Evolutionary conservation across 2,888 invertebrate genomes (phyloP), one percentile per base, ranked within the genome.

Genomic region (Drosophila anomalata): DNA sequence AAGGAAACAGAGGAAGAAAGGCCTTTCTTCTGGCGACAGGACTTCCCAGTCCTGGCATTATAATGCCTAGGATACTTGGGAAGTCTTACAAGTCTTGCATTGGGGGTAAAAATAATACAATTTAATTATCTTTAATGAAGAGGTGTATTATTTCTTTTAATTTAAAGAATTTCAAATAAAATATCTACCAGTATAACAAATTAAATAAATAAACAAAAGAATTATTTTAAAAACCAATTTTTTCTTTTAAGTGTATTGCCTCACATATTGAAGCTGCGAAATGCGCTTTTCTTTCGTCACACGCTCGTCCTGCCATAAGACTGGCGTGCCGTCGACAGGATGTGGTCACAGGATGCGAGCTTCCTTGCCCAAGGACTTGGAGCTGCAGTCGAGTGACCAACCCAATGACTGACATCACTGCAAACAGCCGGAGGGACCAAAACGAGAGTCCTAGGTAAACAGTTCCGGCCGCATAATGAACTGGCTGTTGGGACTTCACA

Each of bases 331-430:
- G 79, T 82, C 77, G 72, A 87, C 83, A 85, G 84, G 84, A 85
- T 87, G 85, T 67, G 87, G 85, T 75, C 78, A 86, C 78, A 82
- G 85, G 82, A 80, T 78, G 69, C 76, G 70, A 77, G 77, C 71
- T 58, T 73, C 56, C 41, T 42, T 20, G 79, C 66, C 77, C 73
- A 58, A 62, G 61, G 71, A 55, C 61, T 36, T 17, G 69, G 61
- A 58, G 60, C 84, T 79, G 84, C 78, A 68, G 57, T 72, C 60
- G 71, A 69, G 55, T 71, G 68, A 77, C 75, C 72, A 74, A 72
- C 79, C 77, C 70, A 77, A 66, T 76, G 84, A 80, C 87, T 76
- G 86, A 78, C 86, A 78, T 80, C 84, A 83, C 73, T 69, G 75
- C 69, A 86, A 80, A 86, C 77, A 86, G 52, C 72, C 70, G 41